Evolutionary conservation across 2,797 vertebrate genomes (phyloP).

Genomic region (Denticeps clupeoides): DNA sequence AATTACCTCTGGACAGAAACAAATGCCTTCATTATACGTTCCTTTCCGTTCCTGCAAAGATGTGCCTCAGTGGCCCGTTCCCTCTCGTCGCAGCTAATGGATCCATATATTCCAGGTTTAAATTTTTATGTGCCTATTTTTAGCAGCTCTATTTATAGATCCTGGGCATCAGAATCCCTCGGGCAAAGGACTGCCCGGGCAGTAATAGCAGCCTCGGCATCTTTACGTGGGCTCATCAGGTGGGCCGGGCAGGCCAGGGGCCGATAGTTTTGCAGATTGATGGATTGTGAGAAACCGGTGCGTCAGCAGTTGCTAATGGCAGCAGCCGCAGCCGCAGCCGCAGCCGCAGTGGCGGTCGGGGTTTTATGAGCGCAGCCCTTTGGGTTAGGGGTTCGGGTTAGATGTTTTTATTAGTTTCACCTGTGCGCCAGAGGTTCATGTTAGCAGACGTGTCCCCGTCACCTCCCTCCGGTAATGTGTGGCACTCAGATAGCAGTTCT

Average conservation of each 20-base stretch:
- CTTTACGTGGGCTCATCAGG: constrained; percentile 32
- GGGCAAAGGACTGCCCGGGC: constrained; percentile 29
- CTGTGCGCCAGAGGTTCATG: no score
- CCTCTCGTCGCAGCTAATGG: background rate
- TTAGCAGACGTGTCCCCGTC: no score
- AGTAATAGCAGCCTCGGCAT: constrained; percentile 43
- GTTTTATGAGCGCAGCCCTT: no score
- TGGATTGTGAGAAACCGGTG: constrained; percentile 21
- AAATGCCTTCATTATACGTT: no score
- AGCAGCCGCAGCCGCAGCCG: no score
- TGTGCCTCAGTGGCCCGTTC: background rate
- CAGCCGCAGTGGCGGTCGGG: no score
- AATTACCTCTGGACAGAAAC: no score
- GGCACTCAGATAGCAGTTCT: no score
- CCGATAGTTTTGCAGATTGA: constrained; percentile 24
- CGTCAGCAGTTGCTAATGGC: constrained; percentile 34
- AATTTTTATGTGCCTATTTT: constrained; percentile 39
- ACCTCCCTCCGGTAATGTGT: no score
- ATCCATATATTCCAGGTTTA: constrained; percentile 9
- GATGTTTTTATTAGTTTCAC: no score
- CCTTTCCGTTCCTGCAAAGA: no score
- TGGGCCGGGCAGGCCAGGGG: constrained; percentile 13
- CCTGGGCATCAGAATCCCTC: constrained; percentile 20
- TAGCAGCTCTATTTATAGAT: constrained; percentile 35
- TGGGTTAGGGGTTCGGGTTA: no score